Percentiles rank a stretch among this genome's conserved stretches.
phyloP scores from a whole-genome alignment of 2,113 vertebrate species.

The Martes martes region DNA sequence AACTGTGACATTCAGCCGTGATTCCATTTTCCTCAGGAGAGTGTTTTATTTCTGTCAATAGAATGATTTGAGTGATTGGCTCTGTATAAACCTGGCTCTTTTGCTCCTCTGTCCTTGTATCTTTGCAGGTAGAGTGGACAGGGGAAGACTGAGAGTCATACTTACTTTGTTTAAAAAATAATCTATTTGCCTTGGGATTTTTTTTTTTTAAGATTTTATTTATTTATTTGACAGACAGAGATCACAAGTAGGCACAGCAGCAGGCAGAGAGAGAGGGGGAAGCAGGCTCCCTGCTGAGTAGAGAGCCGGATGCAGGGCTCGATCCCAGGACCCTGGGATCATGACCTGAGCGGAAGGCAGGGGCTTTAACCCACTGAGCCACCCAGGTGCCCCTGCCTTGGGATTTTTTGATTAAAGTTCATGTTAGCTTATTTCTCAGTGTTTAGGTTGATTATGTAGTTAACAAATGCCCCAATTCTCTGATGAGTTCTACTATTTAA shows the following conservation, averaged over 20 bases:
- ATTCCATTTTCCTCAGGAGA: neutral
- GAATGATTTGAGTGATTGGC: neutral
- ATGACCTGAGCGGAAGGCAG: too few relatives aligned
- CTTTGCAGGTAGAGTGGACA: neutral
- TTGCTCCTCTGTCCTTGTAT: neutral
- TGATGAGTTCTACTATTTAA: neutral
- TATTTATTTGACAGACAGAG: too few relatives aligned
- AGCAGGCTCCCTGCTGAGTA: too few relatives aligned
- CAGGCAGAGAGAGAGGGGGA: too few relatives aligned
- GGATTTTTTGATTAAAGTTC: neutral
- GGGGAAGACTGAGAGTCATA: neutral
- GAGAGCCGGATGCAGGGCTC: rapidly evolving
- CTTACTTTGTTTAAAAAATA: neutral
- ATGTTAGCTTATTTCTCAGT: neutral
- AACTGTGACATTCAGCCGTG: neutral
- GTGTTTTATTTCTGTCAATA: neutral
- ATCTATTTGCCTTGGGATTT: neutral
- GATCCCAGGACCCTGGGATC: too few relatives aligned
- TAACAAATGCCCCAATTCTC: neutral
- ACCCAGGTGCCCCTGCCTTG: neutral
- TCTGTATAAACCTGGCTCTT: neutral
- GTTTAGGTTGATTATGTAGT: neutral
- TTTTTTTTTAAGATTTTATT: neutral
- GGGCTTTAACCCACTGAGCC: too few relatives aligned
- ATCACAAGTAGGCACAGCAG: too few relatives aligned